Percentiles rank a stretch among this genome's conserved stretches.
Evolutionary conservation across 2,888 invertebrate genomes (phyloP).

Genomic region (Fissipunctia ypsillon): DNA sequence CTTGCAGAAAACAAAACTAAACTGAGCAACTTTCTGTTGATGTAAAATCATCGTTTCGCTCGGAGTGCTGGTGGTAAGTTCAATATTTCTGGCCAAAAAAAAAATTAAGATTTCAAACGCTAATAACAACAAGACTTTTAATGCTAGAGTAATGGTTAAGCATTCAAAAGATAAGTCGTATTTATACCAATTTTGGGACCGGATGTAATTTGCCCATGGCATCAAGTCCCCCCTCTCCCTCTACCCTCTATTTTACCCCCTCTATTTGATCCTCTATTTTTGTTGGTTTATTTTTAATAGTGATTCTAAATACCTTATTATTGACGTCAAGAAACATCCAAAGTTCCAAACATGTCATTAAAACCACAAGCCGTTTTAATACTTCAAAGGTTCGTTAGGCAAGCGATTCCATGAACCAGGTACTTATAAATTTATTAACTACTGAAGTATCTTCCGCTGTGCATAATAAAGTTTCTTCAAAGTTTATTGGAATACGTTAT

Average conservation of each 20-base stretch:
- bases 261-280: neutral
- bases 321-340: neutral
- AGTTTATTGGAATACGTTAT: constrained; percentile 20
- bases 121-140: neutral
- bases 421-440: constrained; percentile 39
- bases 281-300: neutral
- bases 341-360: constrained; percentile 20
- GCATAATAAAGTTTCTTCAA: constrained; percentile 33
- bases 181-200: neutral
- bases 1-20: neutral
- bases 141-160: neutral
- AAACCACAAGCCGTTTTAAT: constrained; percentile 15
- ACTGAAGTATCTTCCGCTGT: constrained; percentile 30
- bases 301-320: neutral
- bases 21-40: neutral
- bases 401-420: constrained; percentile 11
- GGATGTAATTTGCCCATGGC: neutral
- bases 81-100: neutral
- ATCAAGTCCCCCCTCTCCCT: too few species aligned
- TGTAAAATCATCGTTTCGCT: neutral
- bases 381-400: constrained; percentile 28
- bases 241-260: too few species aligned
- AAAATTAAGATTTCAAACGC: neutral
- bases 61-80: neutral
- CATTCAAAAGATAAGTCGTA: neutral